phyloP scores from a whole-genome alignment of 2,113 vertebrate species.

The Bufo gargarizans region DNA sequence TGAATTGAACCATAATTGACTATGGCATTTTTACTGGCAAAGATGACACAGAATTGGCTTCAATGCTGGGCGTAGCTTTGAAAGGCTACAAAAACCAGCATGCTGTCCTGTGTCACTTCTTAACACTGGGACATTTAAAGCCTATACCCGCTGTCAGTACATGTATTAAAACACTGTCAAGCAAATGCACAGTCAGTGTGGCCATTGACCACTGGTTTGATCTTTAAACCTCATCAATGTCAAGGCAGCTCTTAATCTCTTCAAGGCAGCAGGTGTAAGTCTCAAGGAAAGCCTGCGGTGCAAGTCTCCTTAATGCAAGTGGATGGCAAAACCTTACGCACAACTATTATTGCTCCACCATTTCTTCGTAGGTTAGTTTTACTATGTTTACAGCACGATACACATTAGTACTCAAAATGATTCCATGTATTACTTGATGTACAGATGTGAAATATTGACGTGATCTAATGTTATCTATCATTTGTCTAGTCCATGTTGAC shows the following conservation, averaged over 20 bases:
- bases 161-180: background rate
- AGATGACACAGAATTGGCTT: background rate
- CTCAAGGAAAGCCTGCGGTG: background rate
- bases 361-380: background rate
- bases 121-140: background rate
- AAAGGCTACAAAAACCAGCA: background rate
- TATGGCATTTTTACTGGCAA: background rate
- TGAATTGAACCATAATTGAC: background rate
- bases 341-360: background rate
- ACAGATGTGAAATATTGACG: no score
- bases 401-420: no score
- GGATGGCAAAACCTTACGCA: background rate
- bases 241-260: background rate
- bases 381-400: no score
- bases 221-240: slow-evolving; percentile 33
- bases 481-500: no score
- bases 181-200: slow-evolving; percentile 1
- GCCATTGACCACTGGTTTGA: slow-evolving; percentile 15
- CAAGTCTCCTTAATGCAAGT: background rate
- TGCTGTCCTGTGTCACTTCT: background rate
- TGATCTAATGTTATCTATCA: no score
- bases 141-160: slow-evolving; percentile 11
- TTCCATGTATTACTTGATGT: no score
- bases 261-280: slow-evolving; percentile 16
- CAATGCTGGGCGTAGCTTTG: background rate